phyloP scores from a whole-genome alignment of 2,113 vertebrate species.

The Mesoclemmys tuberculata region DNA sequence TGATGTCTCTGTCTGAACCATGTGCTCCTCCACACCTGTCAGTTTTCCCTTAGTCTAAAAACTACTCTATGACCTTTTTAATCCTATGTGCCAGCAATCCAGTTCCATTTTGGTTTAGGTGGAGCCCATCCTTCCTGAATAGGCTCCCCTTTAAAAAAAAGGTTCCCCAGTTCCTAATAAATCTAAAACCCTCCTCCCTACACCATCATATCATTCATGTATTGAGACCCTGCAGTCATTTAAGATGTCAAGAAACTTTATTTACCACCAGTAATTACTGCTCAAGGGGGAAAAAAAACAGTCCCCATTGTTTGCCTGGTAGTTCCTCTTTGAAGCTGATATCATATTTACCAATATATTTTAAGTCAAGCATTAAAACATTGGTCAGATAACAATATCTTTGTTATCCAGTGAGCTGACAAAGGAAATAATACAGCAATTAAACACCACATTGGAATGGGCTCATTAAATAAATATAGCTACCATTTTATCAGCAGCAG shows the following conservation, averaged over 20 bases:
- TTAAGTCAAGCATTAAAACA: conserved; percentile 52
- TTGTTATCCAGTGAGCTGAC: conserved; percentile 30
- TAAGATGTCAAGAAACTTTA: not conserved
- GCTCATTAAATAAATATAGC: conserved; percentile 26
- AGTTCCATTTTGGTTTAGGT: no score
- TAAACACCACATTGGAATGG: conserved; percentile 3
- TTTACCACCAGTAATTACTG: conserved; percentile 53
- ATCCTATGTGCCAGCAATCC: no score
- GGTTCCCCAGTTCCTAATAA: no score
- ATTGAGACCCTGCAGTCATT: no score
- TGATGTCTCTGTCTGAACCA: no score
- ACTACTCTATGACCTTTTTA: no score
- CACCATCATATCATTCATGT: no score
- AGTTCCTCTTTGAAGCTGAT: conserved; percentile 6
- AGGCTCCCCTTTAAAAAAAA: no score
- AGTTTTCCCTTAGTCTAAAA: no score
- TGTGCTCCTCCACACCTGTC: no score
- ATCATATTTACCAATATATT: conserved; percentile 53
- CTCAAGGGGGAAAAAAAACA: not conserved
- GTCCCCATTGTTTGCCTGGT: not conserved
- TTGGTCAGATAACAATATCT: conserved; percentile 49
- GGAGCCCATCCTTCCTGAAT: no score
- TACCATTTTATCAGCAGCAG: not conserved
- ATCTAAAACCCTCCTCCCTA: no score
- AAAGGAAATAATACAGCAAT: conserved; percentile 36